Evolutionary conservation across 2,888 invertebrate species (phyloP).

Genomic region (Drosophila borealis): DNA sequence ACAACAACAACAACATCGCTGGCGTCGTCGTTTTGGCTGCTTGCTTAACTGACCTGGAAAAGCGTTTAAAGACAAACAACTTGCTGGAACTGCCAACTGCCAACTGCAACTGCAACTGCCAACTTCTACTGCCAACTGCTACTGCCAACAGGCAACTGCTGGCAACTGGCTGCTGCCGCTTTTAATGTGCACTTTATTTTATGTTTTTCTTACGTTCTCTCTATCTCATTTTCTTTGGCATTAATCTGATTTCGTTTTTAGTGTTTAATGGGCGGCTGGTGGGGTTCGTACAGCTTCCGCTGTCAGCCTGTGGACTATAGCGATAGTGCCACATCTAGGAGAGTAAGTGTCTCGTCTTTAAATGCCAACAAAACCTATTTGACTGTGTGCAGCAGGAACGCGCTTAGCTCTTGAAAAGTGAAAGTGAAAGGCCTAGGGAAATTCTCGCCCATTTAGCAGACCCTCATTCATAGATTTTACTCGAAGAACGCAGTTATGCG

Average conservation of each 20-base stretch:
- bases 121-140: conserved; percentile 1
- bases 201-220: conserved; percentile 50
- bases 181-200: conserved; percentile 48
- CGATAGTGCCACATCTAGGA: conserved; percentile 90
- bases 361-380: conserved; percentile 4
- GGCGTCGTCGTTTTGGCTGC: conserved; percentile 55
- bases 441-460: background rate
- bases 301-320: conserved; percentile 97
- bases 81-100: background rate
- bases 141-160: conserved; percentile 6
- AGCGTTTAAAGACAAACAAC: conserved; percentile 21
- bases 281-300: conserved; percentile 93
- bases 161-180: conserved; percentile 16
- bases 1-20: conserved; percentile 33
- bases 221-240: conserved; percentile 58
- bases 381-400: conserved; percentile 27
- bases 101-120: background rate
- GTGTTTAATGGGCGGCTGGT: conserved; percentile 96
- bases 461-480: background rate
- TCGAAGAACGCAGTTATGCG: conserved; percentile 2
- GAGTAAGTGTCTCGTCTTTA: conserved; percentile 88
- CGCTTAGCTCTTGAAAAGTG: conserved; percentile 13
- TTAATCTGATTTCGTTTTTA: conserved; percentile 85
- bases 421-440: conserved; percentile 18
- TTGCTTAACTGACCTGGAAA: conserved; percentile 44